Evolutionary conservation across 2,113 vertebrate species (phyloP).

Genomic region (Corythornis vintsioides): DNA sequence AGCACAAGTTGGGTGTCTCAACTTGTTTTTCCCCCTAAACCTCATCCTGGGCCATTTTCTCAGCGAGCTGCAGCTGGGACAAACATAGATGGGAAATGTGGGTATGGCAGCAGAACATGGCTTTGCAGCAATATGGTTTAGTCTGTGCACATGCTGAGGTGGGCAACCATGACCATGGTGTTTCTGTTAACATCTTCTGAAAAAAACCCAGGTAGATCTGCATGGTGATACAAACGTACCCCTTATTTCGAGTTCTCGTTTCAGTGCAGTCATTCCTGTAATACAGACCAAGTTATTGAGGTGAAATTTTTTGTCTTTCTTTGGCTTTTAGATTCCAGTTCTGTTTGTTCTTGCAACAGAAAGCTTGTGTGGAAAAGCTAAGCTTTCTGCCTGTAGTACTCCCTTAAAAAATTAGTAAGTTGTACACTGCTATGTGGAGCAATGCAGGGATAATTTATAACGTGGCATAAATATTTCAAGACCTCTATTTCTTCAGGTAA

Average conservation of each 20-base stretch:
- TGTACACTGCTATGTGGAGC: neutral
- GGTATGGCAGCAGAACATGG: neutral
- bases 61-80: neutral
- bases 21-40: neutral
- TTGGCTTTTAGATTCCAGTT: neutral
- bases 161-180: accelerated
- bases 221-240: neutral
- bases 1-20: neutral
- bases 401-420: neutral
- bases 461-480: conserved; percentile 52
- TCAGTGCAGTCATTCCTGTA: neutral
- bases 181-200: neutral
- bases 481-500: neutral
- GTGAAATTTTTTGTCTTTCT: neutral
- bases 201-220: neutral
- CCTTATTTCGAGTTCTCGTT: neutral
- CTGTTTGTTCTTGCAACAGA: neutral
- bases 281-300: neutral
- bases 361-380: neutral
- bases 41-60: neutral
- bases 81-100: neutral
- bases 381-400: neutral
- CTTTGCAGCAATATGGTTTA: neutral
- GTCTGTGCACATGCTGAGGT: neutral
- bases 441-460: conserved; percentile 6